These are phyloP conservation scores for Takifugu bimaculatus DNA, from an alignment of 2,113 vertebrate genomes.

Conservation along the genomic window DNA sequence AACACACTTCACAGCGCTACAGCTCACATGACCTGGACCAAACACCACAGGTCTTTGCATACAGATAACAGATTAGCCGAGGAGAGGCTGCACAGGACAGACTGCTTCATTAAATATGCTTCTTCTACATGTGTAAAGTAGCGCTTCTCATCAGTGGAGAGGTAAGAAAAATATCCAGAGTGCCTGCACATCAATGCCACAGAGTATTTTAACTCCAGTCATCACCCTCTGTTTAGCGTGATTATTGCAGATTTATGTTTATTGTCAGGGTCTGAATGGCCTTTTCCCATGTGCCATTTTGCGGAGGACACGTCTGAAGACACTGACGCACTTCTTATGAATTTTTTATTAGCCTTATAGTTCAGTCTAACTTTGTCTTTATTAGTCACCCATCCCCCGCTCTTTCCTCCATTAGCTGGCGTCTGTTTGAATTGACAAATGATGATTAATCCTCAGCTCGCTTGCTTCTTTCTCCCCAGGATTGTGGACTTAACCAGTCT, in stretches of 20 bases:
- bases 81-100: too few relatives aligned
- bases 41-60: too few relatives aligned
- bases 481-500: constrained; percentile 44
- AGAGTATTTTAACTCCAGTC: too few relatives aligned
- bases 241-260: background rate
- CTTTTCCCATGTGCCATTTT: background rate
- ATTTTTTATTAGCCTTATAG: constrained; percentile 3
- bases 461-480: constrained; percentile 24
- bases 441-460: constrained; percentile 41
- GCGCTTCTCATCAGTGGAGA: too few relatives aligned
- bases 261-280: background rate
- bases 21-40: too few relatives aligned
- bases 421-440: constrained; percentile 33
- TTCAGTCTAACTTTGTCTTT: background rate
- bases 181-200: too few relatives aligned
- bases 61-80: too few relatives aligned
- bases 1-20: too few relatives aligned
- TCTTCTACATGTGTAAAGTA: too few relatives aligned
- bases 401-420: constrained; percentile 4
- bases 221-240: background rate
- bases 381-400: background rate
- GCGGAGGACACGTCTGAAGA: background rate
- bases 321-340: background rate
- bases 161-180: too few relatives aligned
- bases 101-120: too few relatives aligned